phyloP scores from a whole-genome alignment of 2,113 vertebrate species.

The Tichodroma muraria region DNA sequence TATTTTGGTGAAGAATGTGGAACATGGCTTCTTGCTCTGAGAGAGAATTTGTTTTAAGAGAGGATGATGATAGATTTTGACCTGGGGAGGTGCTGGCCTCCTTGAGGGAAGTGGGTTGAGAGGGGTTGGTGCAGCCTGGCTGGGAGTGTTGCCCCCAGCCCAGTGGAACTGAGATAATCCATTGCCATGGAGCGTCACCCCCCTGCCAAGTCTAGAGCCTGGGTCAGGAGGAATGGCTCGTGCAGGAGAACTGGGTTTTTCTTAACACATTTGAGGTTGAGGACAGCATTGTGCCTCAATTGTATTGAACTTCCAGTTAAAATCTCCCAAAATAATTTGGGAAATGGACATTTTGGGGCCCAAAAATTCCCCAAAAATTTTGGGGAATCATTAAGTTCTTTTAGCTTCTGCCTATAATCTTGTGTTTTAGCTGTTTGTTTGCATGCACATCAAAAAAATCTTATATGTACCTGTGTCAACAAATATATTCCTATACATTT shows the following conservation, averaged over 20 bases:
- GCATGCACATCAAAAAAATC: accelerated
- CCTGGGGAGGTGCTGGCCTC: background rate
- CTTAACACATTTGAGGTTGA: background rate
- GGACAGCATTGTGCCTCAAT: background rate
- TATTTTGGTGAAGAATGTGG: slow-evolving; percentile 54
- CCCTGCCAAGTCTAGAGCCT: background rate
- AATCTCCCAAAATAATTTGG: background rate
- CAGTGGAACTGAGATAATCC: accelerated
- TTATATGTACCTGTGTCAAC: background rate
- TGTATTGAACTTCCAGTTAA: background rate
- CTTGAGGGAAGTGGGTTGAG: background rate
- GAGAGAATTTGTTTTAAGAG: slow-evolving; percentile 31
- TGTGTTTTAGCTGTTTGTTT: background rate
- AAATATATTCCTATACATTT: background rate
- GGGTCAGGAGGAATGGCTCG: background rate
- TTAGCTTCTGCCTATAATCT: background rate
- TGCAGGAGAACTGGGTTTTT: accelerated
- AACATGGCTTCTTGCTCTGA: background rate
- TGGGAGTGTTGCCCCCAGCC: background rate
- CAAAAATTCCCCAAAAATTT: too few species aligned
- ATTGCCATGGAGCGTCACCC: background rate
- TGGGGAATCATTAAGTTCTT: background rate
- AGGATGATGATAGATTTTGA: slow-evolving; percentile 26
- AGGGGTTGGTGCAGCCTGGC: background rate
- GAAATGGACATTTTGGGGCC: background rate